Conservation (phyloP, 2,888 invertebrate species). For the Drosophila setosimentum region DNA sequence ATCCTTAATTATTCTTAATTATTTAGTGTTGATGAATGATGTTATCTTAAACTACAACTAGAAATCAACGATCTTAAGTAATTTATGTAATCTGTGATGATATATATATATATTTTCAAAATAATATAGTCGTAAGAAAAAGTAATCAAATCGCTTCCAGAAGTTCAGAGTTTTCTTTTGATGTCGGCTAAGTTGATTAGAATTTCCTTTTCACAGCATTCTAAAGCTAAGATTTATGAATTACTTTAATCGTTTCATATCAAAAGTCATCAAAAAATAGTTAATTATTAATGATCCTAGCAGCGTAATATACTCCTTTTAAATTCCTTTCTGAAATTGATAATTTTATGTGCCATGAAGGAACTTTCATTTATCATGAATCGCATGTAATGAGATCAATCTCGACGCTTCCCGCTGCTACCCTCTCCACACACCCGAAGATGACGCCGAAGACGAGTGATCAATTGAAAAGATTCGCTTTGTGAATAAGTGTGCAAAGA, state of each 20-base stretch:
- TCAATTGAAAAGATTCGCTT: conserved; percentile 49
- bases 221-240: background rate
- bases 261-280: background rate
- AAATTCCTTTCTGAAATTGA: conserved; percentile 9
- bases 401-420: background rate
- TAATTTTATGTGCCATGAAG: conserved; percentile 12
- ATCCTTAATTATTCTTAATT: background rate
- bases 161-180: background rate
- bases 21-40: background rate
- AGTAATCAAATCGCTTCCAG: background rate
- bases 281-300: background rate
- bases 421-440: background rate
- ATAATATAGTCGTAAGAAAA: background rate
- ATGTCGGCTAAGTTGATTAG: background rate
- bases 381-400: conserved; percentile 38
- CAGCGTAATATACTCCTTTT: background rate
- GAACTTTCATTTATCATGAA: conserved; percentile 53
- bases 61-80: background rate
- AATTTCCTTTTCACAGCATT: background rate
- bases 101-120: background rate
- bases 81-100: background rate
- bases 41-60: fast-evolving
- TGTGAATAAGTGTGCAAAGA: conserved; percentile 25
- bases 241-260: background rate
- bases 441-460: conserved; percentile 18